Percentiles rank a stretch among this genome's conserved stretches.
Evolutionary conservation across 2,113 vertebrate genomes (phyloP).

Genomic region (Indicator maculatus): DNA sequence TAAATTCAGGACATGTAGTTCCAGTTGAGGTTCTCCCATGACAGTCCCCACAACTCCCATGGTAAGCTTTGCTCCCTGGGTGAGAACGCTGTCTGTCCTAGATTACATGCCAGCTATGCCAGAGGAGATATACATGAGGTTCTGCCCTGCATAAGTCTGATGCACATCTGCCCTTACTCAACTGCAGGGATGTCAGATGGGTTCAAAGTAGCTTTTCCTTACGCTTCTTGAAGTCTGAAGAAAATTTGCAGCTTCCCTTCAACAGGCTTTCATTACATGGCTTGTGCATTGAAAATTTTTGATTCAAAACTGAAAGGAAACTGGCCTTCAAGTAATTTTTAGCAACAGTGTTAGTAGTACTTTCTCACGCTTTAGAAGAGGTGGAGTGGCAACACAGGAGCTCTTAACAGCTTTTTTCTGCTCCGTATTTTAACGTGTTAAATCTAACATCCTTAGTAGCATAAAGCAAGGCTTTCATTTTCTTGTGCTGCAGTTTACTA

Average conservation of each 20-base stretch:
- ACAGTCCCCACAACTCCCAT: not conserved
- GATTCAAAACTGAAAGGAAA: not conserved
- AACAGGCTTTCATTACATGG: not conserved
- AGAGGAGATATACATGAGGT: not conserved
- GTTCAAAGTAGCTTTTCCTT: not conserved
- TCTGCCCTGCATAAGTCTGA: not conserved
- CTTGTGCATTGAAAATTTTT: not conserved
- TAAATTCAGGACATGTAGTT: not conserved
- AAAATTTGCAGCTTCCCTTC: not conserved
- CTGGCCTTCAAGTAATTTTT: not conserved
- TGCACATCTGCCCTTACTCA: not conserved
- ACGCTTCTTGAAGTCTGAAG: not conserved
- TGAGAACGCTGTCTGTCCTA: not conserved
- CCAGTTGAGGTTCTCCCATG: not conserved
- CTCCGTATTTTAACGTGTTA: not conserved
- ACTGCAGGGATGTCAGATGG: not conserved
- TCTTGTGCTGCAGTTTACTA: not conserved
- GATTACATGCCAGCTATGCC: not conserved
- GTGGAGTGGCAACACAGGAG: not conserved
- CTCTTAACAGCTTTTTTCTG: not conserved
- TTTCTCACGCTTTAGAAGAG: not conserved
- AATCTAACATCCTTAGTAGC: not conserved
- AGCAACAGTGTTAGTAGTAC: not conserved
- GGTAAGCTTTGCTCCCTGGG: not conserved
- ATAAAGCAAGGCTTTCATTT: not conserved